Base-by-base conservation (phyloP, 92 coral and sea anemone genomes). In the Montipora capitata region DNA sequence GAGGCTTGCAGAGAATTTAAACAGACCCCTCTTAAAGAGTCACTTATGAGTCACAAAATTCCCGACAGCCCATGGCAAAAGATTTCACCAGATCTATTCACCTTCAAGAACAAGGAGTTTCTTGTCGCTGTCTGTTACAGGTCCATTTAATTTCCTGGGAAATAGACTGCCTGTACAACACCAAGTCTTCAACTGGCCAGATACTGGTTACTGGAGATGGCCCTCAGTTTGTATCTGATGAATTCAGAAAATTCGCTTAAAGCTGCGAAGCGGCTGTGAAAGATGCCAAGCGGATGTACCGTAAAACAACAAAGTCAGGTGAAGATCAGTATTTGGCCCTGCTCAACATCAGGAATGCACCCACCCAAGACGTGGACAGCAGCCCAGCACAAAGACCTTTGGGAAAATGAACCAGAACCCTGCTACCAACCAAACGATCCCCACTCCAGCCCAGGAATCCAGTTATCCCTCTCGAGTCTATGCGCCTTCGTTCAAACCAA, bases 81-180 rank as follows among this genome's bases (percentile, higher is more conserved):
- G 45, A 45, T 48, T 49, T 62, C 20, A 27, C 44, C 51, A n/a
- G 85, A 78, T 38, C 48, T 44, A 8, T 66, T 80, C 57, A 66
- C 14, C 27, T 52, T 16, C 74, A 44, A 79, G 4, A 15, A 42
- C 40, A 79, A 79, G 27, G 61, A 63, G 10, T 65, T 62, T 42
- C 66, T 76, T 1, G 10, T 77, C 43, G 9, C 76, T 10, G 65
- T 27, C 62, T 44, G 65, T 48, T 80, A 66, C 54, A 13, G 49
- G 45, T 48, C 63, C 49, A 66, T 65, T n/a, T n/a, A n/a, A n/a
- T n/a, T 15, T 80, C 43, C 43, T 65, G 45, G 65, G 85, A 80
- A 56, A 17, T 78, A 61, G 83, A 78, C 18, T 38, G 72, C 54
- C 72, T 78, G 11, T 4, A 44, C 12, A 43, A 39, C 65, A 66